phyloP scores from a whole-genome alignment of 2,113 vertebrate genomes.

The Cinclus cinclus region DNA sequence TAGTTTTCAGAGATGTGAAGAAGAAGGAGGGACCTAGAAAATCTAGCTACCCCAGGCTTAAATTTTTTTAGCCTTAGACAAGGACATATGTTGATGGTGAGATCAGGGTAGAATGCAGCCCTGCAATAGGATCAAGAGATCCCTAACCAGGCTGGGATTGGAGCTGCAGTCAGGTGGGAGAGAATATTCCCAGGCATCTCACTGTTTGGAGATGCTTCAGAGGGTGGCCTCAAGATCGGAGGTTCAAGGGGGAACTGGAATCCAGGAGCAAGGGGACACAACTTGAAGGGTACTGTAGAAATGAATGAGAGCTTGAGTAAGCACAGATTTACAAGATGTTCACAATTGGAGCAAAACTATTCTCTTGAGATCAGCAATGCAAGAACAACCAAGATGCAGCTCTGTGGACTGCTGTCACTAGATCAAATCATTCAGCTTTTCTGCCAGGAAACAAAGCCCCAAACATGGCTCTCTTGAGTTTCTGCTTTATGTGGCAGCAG shows the following conservation, averaged over 20 bases:
- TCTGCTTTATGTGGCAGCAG: not conserved
- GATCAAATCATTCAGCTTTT: conserved; percentile 5
- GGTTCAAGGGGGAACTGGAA: not conserved
- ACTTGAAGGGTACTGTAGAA: not conserved
- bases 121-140: not conserved
- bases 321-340: not conserved
- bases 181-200: not conserved
- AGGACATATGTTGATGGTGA: not conserved
- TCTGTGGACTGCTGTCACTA: not conserved
- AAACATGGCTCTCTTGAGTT: not conserved
- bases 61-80: not conserved
- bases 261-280: not conserved
- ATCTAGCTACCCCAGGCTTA: not conserved
- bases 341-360: not conserved
- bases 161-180: not conserved
- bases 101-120: not conserved
- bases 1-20: not conserved
- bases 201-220: not conserved
- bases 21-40: not conserved
- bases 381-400: not conserved
- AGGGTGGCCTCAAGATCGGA: not conserved
- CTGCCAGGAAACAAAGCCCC: not conserved
- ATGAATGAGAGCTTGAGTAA: not conserved
- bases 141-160: not conserved
- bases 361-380: not conserved